Evolutionary conservation across 2,113 vertebrate species (phyloP), one percentile per base, ranked within the genome.

Genomic region (Oryzias celebensis): DNA sequence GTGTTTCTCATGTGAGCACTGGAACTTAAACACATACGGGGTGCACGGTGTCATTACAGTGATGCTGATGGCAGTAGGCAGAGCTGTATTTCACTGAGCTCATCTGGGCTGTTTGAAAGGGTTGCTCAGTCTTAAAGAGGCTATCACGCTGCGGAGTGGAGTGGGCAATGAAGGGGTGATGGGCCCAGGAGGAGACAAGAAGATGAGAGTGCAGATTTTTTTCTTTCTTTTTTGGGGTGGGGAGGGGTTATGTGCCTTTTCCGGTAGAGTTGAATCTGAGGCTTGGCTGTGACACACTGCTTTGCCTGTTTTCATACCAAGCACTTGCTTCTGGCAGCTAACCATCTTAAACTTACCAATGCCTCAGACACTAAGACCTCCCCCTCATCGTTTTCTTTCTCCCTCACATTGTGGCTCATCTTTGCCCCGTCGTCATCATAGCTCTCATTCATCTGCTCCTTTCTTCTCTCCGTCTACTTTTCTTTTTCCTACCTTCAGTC

Each of bases 191-290:
- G 75, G 69, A 67, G 59, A 68, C 62, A 72, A 50, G 70, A 64
- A 75, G 83, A 89, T 87, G 85, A 88, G 87, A 82, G 77, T 85
- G 88, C 87, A 88, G 78, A 80, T 90, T 85, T 84, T 58, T 7
- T 36, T 36, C 31, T 3, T 36, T 36, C 12, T 12, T 36, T 36
- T 28, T 28, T 28, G 26, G 26, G 36, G 42, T 13, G 24, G 57
- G 58, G 50, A 59, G 50, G 42, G 47, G 72, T 78, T 71, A 65
- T 41, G 82, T 68, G 64, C 77, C 65, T 77, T 73, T 85, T 82
- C 75, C 73, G 62, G 71, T 63, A 60, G 79, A 77, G 76, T 80
- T 73, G 80, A 81, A 77, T 73, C 80, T 84, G 52, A 54, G 80
- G 62, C 82, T 85, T 86, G 89, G 87, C 89, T 78, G 76, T 58